Percentiles rank a stretch among this genome's conserved stretches.
These are phyloP conservation scores for Apis dorsata DNA, from an alignment of 1,140 invertebrate genomes.

Conservation along the genomic window DNA sequence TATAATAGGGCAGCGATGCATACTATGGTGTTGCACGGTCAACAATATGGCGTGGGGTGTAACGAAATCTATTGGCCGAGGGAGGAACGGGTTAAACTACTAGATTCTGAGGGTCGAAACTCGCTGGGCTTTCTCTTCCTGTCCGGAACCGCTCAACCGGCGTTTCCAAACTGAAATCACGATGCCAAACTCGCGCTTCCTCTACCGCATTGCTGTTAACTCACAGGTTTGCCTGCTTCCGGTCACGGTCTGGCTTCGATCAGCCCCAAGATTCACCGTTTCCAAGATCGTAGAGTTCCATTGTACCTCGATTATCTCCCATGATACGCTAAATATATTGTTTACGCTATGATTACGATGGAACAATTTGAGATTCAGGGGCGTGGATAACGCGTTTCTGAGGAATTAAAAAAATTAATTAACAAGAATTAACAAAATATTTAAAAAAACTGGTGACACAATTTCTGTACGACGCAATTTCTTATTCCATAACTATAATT, in stretches of 20 bases:
- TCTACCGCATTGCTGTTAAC: conserved; percentile 18
- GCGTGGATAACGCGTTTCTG: background rate
- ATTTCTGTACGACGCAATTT: too few species aligned
- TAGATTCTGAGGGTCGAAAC: conserved; percentile 44
- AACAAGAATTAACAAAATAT: too few species aligned
- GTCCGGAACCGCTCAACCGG: conserved; percentile 58
- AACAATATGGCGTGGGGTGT: conserved; percentile 46
- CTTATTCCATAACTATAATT: too few species aligned
- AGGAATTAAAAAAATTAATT: background rate
- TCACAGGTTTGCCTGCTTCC: conserved; percentile 45
- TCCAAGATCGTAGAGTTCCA: background rate
- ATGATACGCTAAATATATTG: background rate
- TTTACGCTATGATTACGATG: too few species aligned
- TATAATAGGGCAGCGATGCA: too few species aligned
- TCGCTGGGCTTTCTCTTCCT: conserved; percentile 51
- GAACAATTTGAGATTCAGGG: background rate
- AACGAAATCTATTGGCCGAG: conserved; percentile 53
- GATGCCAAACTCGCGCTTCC: conserved; percentile 57
- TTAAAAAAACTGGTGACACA: too few species aligned
- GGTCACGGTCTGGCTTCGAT: background rate
- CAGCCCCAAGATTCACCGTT: conserved; percentile 5
- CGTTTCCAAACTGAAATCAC: conserved; percentile 59
- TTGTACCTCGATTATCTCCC: background rate
- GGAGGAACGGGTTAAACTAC: background rate
- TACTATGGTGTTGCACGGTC: background rate